phyloP scores from a whole-genome alignment of 2,113 vertebrate genomes.

The Uria lomvia region DNA sequence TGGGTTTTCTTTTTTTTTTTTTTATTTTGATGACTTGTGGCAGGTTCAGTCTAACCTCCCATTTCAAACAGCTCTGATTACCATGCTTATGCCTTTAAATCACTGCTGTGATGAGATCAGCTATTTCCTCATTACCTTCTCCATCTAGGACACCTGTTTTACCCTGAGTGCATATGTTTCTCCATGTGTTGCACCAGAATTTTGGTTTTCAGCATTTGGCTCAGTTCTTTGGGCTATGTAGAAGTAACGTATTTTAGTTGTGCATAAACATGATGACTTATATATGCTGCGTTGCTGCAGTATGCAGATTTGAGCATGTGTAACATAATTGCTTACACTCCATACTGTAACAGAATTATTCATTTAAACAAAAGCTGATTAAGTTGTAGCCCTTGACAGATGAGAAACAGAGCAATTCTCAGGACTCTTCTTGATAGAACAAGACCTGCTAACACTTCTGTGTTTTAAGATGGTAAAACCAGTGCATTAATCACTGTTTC shows the following conservation, averaged over 20 bases:
- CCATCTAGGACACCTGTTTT: conserved; percentile 12
- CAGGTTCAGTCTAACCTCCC: not conserved
- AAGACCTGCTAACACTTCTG: not conserved
- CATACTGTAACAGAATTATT: not conserved
- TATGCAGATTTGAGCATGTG: not conserved
- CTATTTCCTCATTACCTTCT: not conserved
- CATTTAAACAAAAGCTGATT: not conserved
- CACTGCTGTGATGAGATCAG: not conserved
- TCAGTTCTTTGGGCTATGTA: not conserved
- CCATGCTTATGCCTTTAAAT: not conserved
- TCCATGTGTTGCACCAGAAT: conserved; percentile 29
- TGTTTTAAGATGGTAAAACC: not conserved
- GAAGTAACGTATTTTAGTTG: not conserved
- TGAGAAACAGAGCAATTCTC: not conserved
- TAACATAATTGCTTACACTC: not conserved
- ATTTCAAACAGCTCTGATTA: not conserved
- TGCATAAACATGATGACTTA: not conserved
- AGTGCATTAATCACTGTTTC: not conserved
- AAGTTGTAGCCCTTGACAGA: not conserved
- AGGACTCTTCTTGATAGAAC: not conserved
- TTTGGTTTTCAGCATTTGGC: not conserved
- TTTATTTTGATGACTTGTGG: not conserved
- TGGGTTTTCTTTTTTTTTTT: not conserved
- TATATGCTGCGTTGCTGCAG: not conserved
- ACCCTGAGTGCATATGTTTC: not conserved